These are phyloP conservation scores for Blastomussa wellsi DNA, from an alignment of 92 coral and sea anemone species.

Conservation along the genomic window DNA sequence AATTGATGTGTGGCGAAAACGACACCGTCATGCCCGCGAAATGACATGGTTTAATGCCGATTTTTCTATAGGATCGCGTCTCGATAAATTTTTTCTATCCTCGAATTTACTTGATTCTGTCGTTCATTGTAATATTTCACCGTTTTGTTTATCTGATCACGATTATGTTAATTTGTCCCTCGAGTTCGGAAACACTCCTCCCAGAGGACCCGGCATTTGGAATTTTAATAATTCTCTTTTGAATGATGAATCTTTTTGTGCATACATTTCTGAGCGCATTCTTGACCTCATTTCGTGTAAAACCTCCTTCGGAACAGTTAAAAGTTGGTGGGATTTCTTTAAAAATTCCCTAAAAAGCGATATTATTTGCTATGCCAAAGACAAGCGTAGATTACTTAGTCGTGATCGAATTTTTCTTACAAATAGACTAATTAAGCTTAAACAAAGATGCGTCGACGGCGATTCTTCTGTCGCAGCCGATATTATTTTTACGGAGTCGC, in stretches of 20 bases:
- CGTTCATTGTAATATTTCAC: not conserved
- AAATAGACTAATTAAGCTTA: not conserved
- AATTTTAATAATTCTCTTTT: constrained; percentile 15
- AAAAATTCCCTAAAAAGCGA: not conserved
- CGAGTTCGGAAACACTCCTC: too few species aligned
- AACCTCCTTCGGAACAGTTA: not conserved
- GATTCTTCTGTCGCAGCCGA: not conserved
- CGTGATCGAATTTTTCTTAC: not conserved
- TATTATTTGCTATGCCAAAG: not conserved
- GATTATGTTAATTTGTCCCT: not conserved
- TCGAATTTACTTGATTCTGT: not conserved
- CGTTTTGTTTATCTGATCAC: constrained; percentile 43
- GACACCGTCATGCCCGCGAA: not conserved
- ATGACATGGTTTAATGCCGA: constrained; percentile 35
- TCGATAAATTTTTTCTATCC: constrained; percentile 34
- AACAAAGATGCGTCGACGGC: not conserved
- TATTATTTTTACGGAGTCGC: too few species aligned
- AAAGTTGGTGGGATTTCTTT: constrained; percentile 21
- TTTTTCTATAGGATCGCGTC: not conserved
- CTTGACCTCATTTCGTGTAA: not conserved
- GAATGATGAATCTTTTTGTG: not conserved
- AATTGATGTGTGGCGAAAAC: constrained; percentile 30
- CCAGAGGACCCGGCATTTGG: constrained; percentile 39
- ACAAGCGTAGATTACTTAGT: not conserved
- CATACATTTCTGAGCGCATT: not conserved